phyloP scores from a whole-genome alignment of 2,797 vertebrate genomes.

The Megalops cyprinoides region DNA sequence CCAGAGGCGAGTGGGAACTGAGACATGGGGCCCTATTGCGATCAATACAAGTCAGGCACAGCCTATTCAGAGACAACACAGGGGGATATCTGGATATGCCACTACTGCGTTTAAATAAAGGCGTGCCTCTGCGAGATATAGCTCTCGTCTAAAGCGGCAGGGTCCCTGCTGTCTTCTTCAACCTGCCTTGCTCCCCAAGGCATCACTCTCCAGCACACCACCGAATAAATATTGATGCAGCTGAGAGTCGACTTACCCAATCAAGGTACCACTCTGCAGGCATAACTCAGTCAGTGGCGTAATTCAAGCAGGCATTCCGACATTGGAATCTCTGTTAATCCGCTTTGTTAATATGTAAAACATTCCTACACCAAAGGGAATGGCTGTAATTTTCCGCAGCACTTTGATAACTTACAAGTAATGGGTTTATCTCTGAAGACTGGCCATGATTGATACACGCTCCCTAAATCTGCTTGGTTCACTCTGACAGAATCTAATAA shows the following conservation, averaged over 20 bases:
- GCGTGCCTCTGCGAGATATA: constrained; percentile 50
- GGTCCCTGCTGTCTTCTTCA: constrained; percentile 47
- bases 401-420: constrained; percentile 71
- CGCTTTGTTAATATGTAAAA: constrained; percentile 68
- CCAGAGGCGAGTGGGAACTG: background rate
- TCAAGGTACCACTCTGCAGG: constrained; percentile 54
- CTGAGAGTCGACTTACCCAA: constrained; percentile 26
- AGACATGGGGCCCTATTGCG: constrained; percentile 1
- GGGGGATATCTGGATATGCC: background rate
- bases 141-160: constrained; percentile 50
- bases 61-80: constrained; percentile 41
- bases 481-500: constrained; percentile 69
- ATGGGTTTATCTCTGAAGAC: constrained; percentile 72
- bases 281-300: constrained; percentile 57
- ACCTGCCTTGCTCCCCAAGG: constrained; percentile 42
- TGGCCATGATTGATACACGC: constrained; percentile 67
- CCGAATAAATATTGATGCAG: constrained; percentile 61
- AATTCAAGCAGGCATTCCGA: constrained; percentile 63
- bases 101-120: constrained; percentile 29
- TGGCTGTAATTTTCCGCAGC: constrained; percentile 65
- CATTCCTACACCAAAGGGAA: constrained; percentile 62
- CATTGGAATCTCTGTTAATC: constrained; percentile 62
- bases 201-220: constrained; percentile 49
- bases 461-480: constrained; percentile 72
- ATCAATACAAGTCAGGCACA: constrained; percentile 39